phyloP scores from a whole-genome alignment of 2,113 vertebrate species.

The Rallus limicola region DNA sequence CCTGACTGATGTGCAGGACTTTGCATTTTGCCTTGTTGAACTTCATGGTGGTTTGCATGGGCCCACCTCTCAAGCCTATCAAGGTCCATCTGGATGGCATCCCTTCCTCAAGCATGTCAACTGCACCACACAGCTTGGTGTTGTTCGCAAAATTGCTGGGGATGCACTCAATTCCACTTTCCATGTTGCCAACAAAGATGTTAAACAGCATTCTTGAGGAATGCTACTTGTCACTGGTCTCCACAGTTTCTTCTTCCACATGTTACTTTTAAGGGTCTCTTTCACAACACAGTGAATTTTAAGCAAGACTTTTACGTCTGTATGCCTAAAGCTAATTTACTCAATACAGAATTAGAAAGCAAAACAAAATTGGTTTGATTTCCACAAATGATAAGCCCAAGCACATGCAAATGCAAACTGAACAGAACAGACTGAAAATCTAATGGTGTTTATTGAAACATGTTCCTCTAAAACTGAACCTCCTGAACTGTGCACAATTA shows the following conservation, averaged over 20 bases:
- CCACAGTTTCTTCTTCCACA: neutral
- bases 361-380: neutral
- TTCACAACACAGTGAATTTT: neutral
- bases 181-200: too few species aligned
- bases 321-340: neutral
- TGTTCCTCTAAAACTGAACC: neutral
- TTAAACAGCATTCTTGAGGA: too few species aligned
- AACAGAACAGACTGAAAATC: conserved; percentile 4
- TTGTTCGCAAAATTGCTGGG: too few species aligned
- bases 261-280: neutral
- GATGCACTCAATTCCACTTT: too few species aligned
- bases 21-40: too few species aligned
- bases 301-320: neutral
- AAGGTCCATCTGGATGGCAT: too few species aligned
- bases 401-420: neutral
- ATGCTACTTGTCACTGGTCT: too few species aligned
- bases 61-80: too few species aligned
- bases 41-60: too few species aligned
- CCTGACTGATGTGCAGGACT: too few species aligned
- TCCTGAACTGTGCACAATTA: neutral
- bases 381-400: neutral
- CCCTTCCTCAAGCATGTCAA: too few species aligned
- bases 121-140: too few species aligned
- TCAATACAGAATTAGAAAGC: neutral
- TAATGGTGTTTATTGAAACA: neutral